These are phyloP conservation scores for Furnarius figulus DNA, from an alignment of 2,113 vertebrate genomes.

Conservation along the genomic window DNA sequence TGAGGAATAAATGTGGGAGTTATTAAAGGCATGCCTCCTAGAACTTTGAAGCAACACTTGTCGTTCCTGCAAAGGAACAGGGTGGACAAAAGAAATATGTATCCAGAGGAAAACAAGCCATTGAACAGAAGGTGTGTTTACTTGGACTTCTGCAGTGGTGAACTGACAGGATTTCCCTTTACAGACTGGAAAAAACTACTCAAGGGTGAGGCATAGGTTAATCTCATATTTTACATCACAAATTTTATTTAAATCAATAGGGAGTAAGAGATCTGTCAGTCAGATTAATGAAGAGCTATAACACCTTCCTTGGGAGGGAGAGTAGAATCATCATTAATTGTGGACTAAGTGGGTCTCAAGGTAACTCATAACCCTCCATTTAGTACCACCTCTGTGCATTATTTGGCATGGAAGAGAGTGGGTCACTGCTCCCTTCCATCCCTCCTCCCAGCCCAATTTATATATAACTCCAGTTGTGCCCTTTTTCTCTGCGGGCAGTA, in stretches of 20 bases:
- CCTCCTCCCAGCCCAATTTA: background rate
- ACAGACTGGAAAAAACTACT: background rate
- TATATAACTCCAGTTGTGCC: background rate
- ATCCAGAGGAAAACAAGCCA: background rate
- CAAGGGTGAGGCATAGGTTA: background rate
- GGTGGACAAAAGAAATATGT: background rate
- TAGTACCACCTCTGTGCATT: background rate
- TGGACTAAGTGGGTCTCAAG: background rate
- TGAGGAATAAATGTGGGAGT: background rate
- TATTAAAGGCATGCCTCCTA: background rate
- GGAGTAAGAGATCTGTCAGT: background rate
- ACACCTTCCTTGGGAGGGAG: background rate
- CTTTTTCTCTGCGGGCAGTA: background rate
- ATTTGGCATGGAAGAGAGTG: background rate
- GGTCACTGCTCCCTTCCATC: background rate
- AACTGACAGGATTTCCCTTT: background rate
- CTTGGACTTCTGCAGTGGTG: background rate
- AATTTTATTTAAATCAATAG: background rate
- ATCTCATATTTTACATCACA: background rate
- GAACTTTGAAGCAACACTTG: background rate
- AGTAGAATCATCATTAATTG: background rate
- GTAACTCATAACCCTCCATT: background rate
- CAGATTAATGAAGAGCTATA: background rate
- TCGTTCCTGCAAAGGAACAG: background rate
- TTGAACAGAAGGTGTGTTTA: background rate